phyloP scores from a whole-genome alignment of 2,113 vertebrate species.

The Hypomesus transpacificus region DNA sequence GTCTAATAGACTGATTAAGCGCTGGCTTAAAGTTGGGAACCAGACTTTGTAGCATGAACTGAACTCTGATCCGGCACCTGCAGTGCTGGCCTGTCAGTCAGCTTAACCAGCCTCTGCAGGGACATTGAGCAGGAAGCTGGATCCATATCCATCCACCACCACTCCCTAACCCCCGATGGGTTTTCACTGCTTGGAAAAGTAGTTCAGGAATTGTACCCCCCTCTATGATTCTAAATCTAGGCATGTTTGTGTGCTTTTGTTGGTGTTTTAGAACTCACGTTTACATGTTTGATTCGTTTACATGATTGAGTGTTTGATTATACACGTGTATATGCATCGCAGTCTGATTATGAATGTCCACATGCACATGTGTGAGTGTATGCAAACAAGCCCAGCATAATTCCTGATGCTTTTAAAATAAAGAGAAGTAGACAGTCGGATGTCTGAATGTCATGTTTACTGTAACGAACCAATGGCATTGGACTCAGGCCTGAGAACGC shows the following conservation, averaged over 20 bases:
- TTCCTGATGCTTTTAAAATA: background rate
- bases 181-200: slow-evolving; percentile 7
- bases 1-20: too few species aligned
- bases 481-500: slow-evolving; percentile 12
- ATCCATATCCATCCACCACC: slow-evolving; percentile 7
- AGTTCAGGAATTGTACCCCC: background rate
- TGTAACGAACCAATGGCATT: slow-evolving; percentile 28
- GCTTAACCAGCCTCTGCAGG: slow-evolving; percentile 26
- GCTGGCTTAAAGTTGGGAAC: too few species aligned
- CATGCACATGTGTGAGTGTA: background rate
- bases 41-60: background rate
- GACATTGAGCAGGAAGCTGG: slow-evolving; percentile 8
- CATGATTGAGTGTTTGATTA: background rate
- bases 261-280: background rate
- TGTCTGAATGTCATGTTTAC: slow-evolving; percentile 50
- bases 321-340: too few species aligned
- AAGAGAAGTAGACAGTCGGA: slow-evolving; percentile 20
- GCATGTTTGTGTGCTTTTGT: background rate
- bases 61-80: slow-evolving; percentile 31
- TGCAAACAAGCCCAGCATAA: background rate
- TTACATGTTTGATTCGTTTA: background rate
- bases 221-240: background rate
- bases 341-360: background rate
- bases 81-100: slow-evolving; percentile 33
- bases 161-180: slow-evolving; percentile 2